Conservation (phyloP, 2,113 vertebrate genomes). For the Oreochromis tanganicae region DNA sequence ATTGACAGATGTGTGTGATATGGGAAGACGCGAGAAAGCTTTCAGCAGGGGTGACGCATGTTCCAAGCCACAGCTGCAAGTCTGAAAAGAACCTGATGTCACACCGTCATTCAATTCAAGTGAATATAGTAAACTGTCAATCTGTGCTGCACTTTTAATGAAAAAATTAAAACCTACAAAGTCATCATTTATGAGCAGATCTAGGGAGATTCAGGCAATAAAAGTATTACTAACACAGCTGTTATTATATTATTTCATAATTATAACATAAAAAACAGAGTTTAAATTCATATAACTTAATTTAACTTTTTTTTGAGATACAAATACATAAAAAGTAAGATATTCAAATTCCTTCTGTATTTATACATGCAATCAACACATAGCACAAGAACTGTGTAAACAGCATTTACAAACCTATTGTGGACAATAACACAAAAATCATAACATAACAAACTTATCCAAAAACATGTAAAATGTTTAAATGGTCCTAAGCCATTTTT, state of each 20-base stretch:
- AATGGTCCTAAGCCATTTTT: background rate
- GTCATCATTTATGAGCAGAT: background rate
- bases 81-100: background rate
- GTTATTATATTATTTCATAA: background rate
- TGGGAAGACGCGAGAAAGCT: background rate
- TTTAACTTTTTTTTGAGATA: background rate
- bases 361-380: background rate
- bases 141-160: background rate
- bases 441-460: background rate
- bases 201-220: background rate
- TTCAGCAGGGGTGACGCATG: background rate
- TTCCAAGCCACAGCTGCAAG: conserved; percentile 30
- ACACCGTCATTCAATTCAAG: background rate
- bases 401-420: background rate
- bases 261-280: background rate
- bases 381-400: background rate
- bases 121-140: background rate
- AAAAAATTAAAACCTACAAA: background rate
- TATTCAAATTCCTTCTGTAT: background rate
- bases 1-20: conserved; percentile 14
- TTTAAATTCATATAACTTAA: background rate
- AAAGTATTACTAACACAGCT: background rate
- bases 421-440: background rate
- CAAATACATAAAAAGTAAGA: background rate
- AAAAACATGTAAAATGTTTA: background rate